phyloP scores from a whole-genome alignment of 35 echinoderm and acorn worm genomes.

The Heliocidaris erythrogramma region DNA sequence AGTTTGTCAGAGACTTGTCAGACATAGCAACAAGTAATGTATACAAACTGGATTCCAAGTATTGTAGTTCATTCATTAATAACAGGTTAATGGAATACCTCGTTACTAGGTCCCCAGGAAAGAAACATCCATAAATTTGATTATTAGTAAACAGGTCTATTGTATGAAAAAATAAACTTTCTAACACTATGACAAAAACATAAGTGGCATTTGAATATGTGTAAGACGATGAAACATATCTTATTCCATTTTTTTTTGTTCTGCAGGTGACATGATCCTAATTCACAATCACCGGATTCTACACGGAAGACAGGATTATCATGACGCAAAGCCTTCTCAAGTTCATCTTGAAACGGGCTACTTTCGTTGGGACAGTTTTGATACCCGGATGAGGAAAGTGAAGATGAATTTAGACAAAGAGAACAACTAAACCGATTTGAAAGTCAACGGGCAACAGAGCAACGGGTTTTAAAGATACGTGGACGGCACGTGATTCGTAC shows the following conservation, averaged over 20 bases:
- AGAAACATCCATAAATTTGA: too few species aligned
- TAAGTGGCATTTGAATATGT: background rate
- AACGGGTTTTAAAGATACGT: too few species aligned
- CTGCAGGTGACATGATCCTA: constrained; percentile 3
- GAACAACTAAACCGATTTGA: too few species aligned
- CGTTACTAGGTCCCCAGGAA: too few species aligned
- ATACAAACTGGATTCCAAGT: too few species aligned
- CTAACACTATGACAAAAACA: background rate
- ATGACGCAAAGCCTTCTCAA: background rate
- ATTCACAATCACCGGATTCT: background rate
- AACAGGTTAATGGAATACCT: too few species aligned
- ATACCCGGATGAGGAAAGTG: constrained; percentile 7
- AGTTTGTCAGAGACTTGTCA: too few species aligned
- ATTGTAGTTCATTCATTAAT: too few species aligned
- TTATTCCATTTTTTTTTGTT: background rate
- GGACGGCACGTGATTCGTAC: too few species aligned
- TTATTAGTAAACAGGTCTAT: too few species aligned
- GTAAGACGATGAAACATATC: background rate
- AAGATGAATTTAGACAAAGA: constrained; percentile 21
- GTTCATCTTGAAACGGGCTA: constrained; percentile 40
- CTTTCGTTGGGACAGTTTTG: constrained; percentile 23
- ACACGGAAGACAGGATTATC: constrained; percentile 5
- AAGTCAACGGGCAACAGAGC: too few species aligned
- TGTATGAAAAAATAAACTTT: background rate
- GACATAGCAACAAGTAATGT: too few species aligned